These are phyloP conservation scores for Sphinx pinastri DNA, from an alignment of 2,888 invertebrate genomes.

Conservation along the genomic window DNA sequence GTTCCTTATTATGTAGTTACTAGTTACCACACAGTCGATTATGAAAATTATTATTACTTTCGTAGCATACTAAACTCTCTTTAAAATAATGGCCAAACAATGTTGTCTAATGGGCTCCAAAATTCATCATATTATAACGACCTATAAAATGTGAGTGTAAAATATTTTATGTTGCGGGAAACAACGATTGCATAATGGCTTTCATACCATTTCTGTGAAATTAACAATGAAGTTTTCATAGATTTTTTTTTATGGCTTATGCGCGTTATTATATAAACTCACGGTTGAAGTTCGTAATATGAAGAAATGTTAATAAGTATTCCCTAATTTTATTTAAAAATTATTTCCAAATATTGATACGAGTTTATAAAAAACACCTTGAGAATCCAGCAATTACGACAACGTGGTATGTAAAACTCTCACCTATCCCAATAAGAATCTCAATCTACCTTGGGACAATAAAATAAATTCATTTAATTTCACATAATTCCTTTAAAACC, in stretches of 20 bases:
- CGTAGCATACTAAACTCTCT: neutral
- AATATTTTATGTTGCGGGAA: conserved; percentile 15
- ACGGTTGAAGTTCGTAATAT: too few species aligned
- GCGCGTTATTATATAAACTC: too few species aligned
- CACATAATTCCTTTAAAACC: neutral
- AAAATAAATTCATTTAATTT: neutral
- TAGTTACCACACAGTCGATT: neutral
- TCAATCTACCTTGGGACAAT: too few species aligned
- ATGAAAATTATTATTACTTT: too few species aligned
- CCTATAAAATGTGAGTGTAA: conserved; percentile 9
- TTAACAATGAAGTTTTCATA: neutral
- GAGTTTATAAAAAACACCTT: too few species aligned
- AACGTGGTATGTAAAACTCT: too few species aligned
- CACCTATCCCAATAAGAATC: too few species aligned
- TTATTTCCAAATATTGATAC: too few species aligned
- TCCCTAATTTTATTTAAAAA: too few species aligned
- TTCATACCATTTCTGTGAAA: neutral
- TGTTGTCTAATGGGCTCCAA: neutral
- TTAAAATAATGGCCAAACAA: neutral
- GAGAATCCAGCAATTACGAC: too few species aligned
- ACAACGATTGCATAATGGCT: conserved; percentile 10
- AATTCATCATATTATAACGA: conserved; percentile 9
- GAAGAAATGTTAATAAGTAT: too few species aligned
- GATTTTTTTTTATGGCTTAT: neutral
- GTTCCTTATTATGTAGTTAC: too few species aligned